Evolutionary conservation across 2,113 vertebrate species (phyloP), one percentile per base, ranked within the genome.

Genomic region (Sclerurus mexicanus): DNA sequence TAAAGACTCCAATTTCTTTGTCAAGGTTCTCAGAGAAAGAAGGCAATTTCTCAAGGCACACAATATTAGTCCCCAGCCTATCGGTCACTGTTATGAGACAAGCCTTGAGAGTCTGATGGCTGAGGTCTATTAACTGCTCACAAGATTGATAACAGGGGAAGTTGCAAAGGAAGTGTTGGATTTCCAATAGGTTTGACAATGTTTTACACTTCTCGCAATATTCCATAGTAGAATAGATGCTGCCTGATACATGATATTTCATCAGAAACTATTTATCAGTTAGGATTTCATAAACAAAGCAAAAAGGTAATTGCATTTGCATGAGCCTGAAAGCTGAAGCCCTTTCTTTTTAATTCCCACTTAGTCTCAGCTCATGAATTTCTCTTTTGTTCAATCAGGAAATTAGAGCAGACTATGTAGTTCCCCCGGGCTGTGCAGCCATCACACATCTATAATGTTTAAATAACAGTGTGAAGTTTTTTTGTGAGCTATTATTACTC

Each of bases 1-100:
- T 96, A 94, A 95, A 91, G 88, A 90, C 96, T 95, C 89, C 97
- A 97, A 97, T 97, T 97, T 97, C 93, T 89, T 96, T 95, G 95
- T 97, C 97, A 97, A 97, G 97, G 97, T 97, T 97, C 94, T 94
- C 66, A 49, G 95, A 85, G 74, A 89, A 92, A 72, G 82, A 77
- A 64, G 75, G 94, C 86, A 83, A 94, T 97, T 97, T 96, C 92
- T 96, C 97, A 97, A 90, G 81, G 93, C 81, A 90, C 77, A 82
- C 18, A 9, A 0, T 93, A 85, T 96, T 85, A 96, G 93, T 87
- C 28, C 44, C 82, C 69, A 68, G 30, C 72, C 52, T 4, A 97
- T 96, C 95, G 93, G 92, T 97, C 97, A 96, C 53, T 66, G 95
- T 95, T 97, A 95, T 1, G 94, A 95, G 97, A 90, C 95, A 95